Evolutionary conservation across 2,888 invertebrate genomes (phyloP).

Genomic region (Rhimphoctona megacephalus): DNA sequence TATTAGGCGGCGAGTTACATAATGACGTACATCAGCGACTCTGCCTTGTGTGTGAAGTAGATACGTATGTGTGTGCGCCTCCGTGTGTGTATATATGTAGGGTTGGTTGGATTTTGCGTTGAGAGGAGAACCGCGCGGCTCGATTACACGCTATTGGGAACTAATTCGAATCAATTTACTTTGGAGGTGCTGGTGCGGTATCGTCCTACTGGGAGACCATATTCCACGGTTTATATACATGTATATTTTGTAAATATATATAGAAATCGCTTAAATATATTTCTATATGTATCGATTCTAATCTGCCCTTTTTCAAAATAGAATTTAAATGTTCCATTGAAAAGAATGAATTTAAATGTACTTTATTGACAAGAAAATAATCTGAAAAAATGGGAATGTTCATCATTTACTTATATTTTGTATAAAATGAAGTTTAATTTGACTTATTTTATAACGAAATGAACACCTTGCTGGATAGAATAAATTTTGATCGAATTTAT

Average conservation of each 20-base stretch:
- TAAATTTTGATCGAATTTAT: background rate
- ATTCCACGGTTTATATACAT: background rate
- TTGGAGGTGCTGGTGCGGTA: conserved; percentile 64
- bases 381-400: background rate
- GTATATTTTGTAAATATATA: background rate
- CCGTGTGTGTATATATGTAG: background rate
- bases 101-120: conserved; percentile 47
- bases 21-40: conserved; percentile 79
- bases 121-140: conserved; percentile 74
- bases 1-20: conserved; percentile 83
- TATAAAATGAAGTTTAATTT: background rate
- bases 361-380: background rate
- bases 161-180: conserved; percentile 84
- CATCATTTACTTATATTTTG: background rate
- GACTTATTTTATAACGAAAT: too few species aligned
- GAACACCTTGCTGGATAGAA: background rate
- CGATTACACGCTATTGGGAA: conserved; percentile 84
- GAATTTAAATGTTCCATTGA: background rate
- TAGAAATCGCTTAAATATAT: conserved; percentile 1
- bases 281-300: background rate
- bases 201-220: conserved; percentile 48
- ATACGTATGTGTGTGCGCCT: background rate
- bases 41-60: conserved; percentile 58
- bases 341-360: background rate
- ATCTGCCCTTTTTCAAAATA: background rate